Evolutionary conservation across 2,888 invertebrate genomes (phyloP), one percentile per base, ranked within the genome.

Genomic region (Amiota mariae): DNA sequence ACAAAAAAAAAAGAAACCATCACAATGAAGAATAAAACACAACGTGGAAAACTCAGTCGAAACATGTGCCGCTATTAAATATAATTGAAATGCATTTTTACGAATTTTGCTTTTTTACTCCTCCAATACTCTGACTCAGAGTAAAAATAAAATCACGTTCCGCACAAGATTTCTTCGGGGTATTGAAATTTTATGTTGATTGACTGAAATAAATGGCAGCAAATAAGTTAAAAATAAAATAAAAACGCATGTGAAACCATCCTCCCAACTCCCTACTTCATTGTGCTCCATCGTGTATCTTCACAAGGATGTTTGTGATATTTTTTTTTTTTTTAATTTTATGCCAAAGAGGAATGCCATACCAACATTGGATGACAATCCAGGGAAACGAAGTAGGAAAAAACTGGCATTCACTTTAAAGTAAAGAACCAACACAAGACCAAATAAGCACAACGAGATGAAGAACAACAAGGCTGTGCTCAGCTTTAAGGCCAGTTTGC

Each of bases 71-170:
- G 67, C 67, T 36, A 68, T 68, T 68, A 68, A 68, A 68, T 51
- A 68, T 68, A 68, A 68, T 68, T 68, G 67, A 68, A 68, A 68
- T 68, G 67, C 67, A 68, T 68, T 68, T 68, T 68, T 51, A 24
- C 24, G 67, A 51, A 68, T 46, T 63, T 46, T 46, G 12, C 63
- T n/a, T 13, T 24, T 18, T 4, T 36, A 36, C 36, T 36, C 36
- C 36, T 36, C 36, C 8, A 6, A 36, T 36, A 36, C 36, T 36
- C 36, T 6, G 36, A 36, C 36, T 36, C 4, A 36, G 36, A 36
- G 36, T 36, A 36, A 36, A 64, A 64, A 48, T n/a, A 66, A 66
- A 48, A 66, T 64, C 64, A 64, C 48, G 15, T 66, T 49, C 63
- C 24, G 59, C 20, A 8, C 24, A 24, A 59, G 66, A 66, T 68